A percentile compares a stretch with the other conserved stretches of the same genome.
Evolutionary conservation across 2,888 invertebrate genomes (phyloP).

Genomic region (Teleiodes luculella): DNA sequence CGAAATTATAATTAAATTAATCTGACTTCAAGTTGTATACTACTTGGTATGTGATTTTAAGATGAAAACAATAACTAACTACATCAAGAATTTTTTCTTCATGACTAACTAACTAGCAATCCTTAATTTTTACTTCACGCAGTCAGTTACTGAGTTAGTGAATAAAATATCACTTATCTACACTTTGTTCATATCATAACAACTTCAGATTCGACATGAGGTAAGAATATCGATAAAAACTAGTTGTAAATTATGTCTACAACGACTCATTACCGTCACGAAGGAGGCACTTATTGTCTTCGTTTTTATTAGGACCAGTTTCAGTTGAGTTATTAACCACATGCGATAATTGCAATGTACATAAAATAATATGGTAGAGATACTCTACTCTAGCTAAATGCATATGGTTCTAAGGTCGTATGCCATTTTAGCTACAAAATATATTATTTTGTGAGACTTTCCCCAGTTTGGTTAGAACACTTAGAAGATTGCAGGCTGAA

Average conservation of each 20-base stretch:
- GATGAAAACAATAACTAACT: too few relatives aligned
- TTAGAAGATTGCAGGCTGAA: too few relatives aligned
- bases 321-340: background rate
- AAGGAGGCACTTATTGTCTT: slow-evolving; percentile 23
- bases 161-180: background rate
- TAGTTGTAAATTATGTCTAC: slow-evolving; percentile 20
- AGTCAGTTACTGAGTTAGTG: background rate
- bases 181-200: slow-evolving; percentile 2
- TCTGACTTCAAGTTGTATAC: too few relatives aligned
- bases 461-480: too few relatives aligned
- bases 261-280: slow-evolving; percentile 31
- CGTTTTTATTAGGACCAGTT: slow-evolving; percentile 27
- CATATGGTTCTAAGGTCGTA: too few relatives aligned
- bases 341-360: background rate
- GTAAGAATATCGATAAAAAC: slow-evolving; percentile 21
- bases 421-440: too few relatives aligned
- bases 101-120: too few relatives aligned
- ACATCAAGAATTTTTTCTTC: too few relatives aligned
- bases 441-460: too few relatives aligned
- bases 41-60: too few relatives aligned
- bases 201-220: slow-evolving; percentile 5
- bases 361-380: background rate
- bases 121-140: background rate
- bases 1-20: too few relatives aligned
- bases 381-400: too few relatives aligned